Base-by-base conservation (phyloP, 2,888 invertebrate species). In the Bembecia ichneumoniformis region DNA sequence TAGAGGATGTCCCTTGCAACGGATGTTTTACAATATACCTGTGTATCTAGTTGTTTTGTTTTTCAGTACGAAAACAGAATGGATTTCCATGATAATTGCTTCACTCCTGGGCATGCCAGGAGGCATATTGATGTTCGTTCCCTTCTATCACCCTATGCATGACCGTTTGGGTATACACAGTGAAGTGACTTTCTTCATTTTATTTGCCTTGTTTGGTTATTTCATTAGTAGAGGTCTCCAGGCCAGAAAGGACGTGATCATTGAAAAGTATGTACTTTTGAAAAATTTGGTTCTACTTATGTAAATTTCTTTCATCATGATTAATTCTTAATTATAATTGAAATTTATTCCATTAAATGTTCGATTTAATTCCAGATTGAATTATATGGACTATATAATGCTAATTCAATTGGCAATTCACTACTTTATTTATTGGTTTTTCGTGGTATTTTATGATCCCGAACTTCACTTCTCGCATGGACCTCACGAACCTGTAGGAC, bases 91-190 rank as follows among this genome's bases (percentile, higher is more conserved):
- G 1, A 17, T 91, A 7, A 58, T 92, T 35, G 88, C 94, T 1
- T 89, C 90, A 0, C 57, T 92, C 3, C 73, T 93, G 48, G 92
- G 93, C 16, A 92, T 93, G 88, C 92, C 93, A 3, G 90, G 92
- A 0, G 94, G 94, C 0, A 89, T 93, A 0, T 65, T 93, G 2
- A 77, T 93, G 63, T 94, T 95, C 69, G 73, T 93, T 11, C 90
- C 92, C 0, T 77, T 94, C 54, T 95, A 95, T 76, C 94, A 95
- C 63, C 91, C 93, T 0, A 83, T 94, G 0, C 94, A 94, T 68
- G 94, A 95, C 66, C 69, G 88, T 11, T 84, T 76, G 57, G 81
- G 89, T 14, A 86, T 95, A 35, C 93, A 93, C 71, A 89, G 92
- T 0, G 94, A 94, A 82, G 90, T 93, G 16, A 91, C 93, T 3